Conservation (phyloP, 2,113 vertebrate species). For the Geococcyx californianus region DNA sequence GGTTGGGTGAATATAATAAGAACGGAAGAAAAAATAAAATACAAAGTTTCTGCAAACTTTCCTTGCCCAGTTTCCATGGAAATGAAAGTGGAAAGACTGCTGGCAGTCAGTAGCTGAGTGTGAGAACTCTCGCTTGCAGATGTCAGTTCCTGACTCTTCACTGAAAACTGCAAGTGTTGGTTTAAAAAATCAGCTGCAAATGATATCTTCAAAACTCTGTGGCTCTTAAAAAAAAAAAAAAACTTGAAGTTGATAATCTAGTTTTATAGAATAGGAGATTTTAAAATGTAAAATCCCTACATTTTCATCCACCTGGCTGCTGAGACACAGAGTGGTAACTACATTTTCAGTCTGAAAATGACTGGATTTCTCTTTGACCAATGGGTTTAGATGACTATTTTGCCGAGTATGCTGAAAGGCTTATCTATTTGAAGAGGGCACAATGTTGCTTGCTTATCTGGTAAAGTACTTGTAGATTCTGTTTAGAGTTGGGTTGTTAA, state of each 20-base stretch:
- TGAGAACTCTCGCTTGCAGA: conserved; percentile 58
- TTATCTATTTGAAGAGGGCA: neutral
- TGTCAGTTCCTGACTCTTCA: conserved; percentile 48
- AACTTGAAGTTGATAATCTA: conserved; percentile 9
- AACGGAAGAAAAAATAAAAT: neutral
- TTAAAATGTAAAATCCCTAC: neutral
- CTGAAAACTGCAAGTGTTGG: conserved; percentile 40
- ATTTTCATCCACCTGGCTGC: neutral
- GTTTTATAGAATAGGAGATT: neutral
- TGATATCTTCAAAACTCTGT: conserved; percentile 10
- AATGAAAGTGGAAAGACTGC: conserved; percentile 60
- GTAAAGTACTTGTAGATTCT: neutral
- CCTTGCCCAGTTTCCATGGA: conserved; percentile 68
- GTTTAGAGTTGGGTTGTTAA: neutral
- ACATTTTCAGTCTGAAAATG: neutral
- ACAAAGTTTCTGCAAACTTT: conserved; percentile 23
- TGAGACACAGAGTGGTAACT: neutral
- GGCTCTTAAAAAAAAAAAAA: neutral
- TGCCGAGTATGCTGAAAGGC: neutral
- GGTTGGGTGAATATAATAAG: neutral
- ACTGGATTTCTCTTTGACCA: neutral
- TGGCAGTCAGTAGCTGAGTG: conserved; percentile 43
- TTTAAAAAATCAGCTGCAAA: conserved; percentile 56
- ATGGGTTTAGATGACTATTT: neutral
- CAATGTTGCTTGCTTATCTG: neutral